Percentiles rank a stretch among this genome's conserved stretches.
These are phyloP conservation scores for Cephalopholis sonnerati DNA, from an alignment of 2,113 vertebrate genomes.

Conservation along the genomic window DNA sequence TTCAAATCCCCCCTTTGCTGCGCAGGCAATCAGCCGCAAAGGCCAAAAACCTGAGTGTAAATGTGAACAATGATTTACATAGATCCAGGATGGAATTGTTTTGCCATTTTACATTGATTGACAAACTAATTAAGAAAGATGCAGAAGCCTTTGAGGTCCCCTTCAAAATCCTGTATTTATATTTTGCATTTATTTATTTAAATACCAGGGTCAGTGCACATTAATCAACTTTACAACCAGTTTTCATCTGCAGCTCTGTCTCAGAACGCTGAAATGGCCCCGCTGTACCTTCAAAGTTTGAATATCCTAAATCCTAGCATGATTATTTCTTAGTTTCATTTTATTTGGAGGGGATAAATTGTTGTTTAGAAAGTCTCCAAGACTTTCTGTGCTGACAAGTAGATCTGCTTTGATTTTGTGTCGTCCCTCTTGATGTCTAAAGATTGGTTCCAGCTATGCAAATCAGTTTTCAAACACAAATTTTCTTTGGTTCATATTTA, in stretches of 20 bases:
- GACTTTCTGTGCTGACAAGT: slow-evolving; percentile 9
- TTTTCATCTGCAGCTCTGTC: not conserved
- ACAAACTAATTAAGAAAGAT: slow-evolving; percentile 27
- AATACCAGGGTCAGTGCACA: not conserved
- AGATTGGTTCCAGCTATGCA: slow-evolving; percentile 12
- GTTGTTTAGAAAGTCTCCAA: slow-evolving; percentile 22
- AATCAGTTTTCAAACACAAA: slow-evolving; percentile 15
- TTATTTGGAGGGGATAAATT: slow-evolving; percentile 4
- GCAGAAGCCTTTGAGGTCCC: slow-evolving; percentile 10
- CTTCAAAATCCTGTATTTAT: slow-evolving; percentile 1
- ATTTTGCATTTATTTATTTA: slow-evolving; percentile 1
- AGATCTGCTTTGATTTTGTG: slow-evolving; percentile 41
- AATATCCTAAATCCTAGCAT: slow-evolving; percentile 1
- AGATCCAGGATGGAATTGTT: slow-evolving; percentile 1
- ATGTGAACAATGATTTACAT: slow-evolving; percentile 31
- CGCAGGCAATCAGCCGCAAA: slow-evolving; percentile 36
- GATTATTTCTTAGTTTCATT: slow-evolving; percentile 27
- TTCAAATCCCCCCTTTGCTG: slow-evolving; percentile 38
- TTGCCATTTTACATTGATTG: slow-evolving; percentile 32
- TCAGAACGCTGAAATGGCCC: not conserved
- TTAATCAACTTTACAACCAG: slow-evolving; percentile 15
- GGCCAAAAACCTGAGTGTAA: slow-evolving; percentile 34
- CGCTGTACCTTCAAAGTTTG: not conserved
- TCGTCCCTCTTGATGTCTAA: slow-evolving; percentile 30
- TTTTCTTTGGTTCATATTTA: slow-evolving; percentile 6